Base-by-base conservation (phyloP, 1,140 invertebrate genomes). In the Drosophila lacertosa region DNA sequence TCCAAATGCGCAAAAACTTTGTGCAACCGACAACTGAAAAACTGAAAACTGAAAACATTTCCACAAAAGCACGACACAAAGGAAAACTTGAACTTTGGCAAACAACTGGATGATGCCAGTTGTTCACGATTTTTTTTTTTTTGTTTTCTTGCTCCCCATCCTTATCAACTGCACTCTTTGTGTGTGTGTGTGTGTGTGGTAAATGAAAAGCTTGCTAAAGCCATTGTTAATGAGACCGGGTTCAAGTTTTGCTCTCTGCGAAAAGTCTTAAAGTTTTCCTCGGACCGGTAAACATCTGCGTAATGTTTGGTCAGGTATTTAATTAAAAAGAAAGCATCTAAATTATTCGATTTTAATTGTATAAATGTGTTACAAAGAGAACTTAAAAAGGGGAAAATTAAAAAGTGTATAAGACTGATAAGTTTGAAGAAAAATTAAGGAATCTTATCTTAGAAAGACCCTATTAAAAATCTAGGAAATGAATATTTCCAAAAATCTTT, bases 1-100 rank as follows among this genome's bases (percentile, higher is more conserved):
- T 83, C 20, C 63, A 60, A 81, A 81, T 83, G 64, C 74, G 74
- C 70, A 64, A 62, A 80, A 72, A 69, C 9, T 79, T 84, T 71
- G 29, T 20, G n/a, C 51, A 18, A 44, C 50, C 15, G 42, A 69
- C 60, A 58, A 57, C 44, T 24, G 26, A 53, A 59, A 20, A 5
- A n/a, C n/a, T n/a, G n/a, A n/a, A 37, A 67, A 66, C 42, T 47
- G 40, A 54, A 64, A 72, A 54, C 39, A 48, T 72, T 54, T 67
- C 32, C 11, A 47, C 47, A 59, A 50, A 64, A 50, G 60, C 26
- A 63, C 59, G 50, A 59, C 26, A 63, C 59, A 55, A 59, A 58
- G 26, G 32, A 58, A 69, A 57, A 59, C 16, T 60, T 48, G 16
- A 54, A 32, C 47, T 42, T 32, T 47, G 7, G 40, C 29, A n/a